Percentiles rank a stretch among this genome's conserved stretches.
Evolutionary conservation across 2,888 invertebrate species (phyloP).

Genomic region (Deilephila porcellus): DNA sequence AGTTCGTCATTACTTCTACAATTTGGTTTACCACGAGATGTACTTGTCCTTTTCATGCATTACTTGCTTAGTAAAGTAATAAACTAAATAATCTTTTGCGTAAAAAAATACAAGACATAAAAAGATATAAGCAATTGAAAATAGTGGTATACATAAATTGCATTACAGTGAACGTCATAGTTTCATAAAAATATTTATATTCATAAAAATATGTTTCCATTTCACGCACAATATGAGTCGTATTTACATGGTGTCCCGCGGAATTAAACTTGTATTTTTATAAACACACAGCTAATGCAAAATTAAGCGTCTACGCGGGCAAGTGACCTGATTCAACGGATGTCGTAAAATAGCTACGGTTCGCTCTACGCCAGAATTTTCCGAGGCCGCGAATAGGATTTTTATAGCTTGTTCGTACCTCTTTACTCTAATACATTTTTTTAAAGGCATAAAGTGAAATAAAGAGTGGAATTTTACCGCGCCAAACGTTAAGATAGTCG

Average conservation of each 20-base stretch:
- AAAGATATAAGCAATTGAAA: no score
- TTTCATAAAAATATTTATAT: no score
- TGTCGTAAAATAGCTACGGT: constrained; percentile 51
- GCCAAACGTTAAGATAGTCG: constrained; percentile 5
- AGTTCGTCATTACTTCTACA: no score
- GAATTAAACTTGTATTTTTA: constrained; percentile 20
- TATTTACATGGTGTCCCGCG: not conserved
- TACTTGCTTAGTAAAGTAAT: no score
- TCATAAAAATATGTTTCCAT: not conserved
- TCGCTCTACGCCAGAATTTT: constrained; percentile 46
- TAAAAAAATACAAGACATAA: no score
- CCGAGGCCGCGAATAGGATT: constrained; percentile 48
- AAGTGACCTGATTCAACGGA: constrained; percentile 29
- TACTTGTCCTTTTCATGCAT: no score
- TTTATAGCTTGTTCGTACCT: constrained; percentile 51
- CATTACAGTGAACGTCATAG: no score
- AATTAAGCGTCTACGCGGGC: constrained; percentile 25
- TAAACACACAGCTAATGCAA: constrained; percentile 21
- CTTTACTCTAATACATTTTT: constrained; percentile 45
- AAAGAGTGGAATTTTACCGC: constrained; percentile 35
- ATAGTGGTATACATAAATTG: no score
- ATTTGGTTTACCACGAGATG: no score
- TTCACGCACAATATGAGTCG: not conserved
- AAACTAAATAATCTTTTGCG: no score
- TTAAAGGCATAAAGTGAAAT: constrained; percentile 37